Conservation (phyloP, 2,113 vertebrate genomes). For the Orcinus orca region DNA sequence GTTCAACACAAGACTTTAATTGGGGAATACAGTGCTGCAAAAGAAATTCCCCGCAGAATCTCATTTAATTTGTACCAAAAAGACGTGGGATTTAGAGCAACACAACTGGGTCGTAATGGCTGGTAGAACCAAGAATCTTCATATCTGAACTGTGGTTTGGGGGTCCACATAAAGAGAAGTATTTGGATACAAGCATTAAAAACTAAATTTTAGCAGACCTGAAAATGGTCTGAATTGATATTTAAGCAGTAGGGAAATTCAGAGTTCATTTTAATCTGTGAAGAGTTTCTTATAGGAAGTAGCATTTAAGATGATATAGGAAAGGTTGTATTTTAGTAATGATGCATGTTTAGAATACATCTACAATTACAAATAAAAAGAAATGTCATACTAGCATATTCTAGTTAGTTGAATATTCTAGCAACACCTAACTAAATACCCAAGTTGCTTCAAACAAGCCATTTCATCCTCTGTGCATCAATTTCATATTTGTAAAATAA, state of each 20-base stretch:
- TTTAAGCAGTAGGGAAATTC: neutral
- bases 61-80: neutral
- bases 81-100: neutral
- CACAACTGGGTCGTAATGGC: accelerated
- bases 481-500: neutral
- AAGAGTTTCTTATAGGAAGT: neutral
- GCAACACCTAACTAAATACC: neutral
- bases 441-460: neutral
- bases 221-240: neutral
- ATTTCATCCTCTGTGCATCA: neutral
- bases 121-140: neutral
- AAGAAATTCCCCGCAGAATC: neutral
- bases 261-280: neutral
- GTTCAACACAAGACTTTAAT: neutral
- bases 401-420: neutral
- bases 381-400: neutral
- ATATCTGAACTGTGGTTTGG: neutral
- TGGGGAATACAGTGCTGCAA: neutral
- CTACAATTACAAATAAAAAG: neutral
- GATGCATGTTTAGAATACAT: neutral
- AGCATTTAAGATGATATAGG: neutral
- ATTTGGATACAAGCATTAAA: neutral
- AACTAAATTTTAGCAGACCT: neutral
- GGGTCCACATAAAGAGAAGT: neutral
- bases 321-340: neutral